These are phyloP conservation scores for Artibeus lituratus DNA, from an alignment of 2,797 vertebrate species.

Conservation along the genomic window DNA sequence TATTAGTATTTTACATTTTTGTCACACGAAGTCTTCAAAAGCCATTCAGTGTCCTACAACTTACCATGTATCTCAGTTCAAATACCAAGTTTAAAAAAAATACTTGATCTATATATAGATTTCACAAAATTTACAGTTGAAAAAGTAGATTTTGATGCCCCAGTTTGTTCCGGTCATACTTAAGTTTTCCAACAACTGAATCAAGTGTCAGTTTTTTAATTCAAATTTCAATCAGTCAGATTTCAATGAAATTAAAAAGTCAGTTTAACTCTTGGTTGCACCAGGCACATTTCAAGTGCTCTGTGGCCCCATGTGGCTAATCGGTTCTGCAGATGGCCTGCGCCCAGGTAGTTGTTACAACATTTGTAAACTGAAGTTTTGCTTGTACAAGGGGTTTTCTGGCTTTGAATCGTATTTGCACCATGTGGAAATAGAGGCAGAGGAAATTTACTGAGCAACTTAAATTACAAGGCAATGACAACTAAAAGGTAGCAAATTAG, in stretches of 20 bases:
- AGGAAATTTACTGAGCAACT: background rate
- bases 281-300: background rate
- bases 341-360: background rate
- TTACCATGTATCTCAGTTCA: background rate
- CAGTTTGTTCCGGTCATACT: background rate
- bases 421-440: background rate
- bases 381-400: background rate
- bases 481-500: background rate
- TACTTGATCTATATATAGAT: background rate
- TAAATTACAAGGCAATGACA: background rate
- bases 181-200: background rate
- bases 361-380: background rate
- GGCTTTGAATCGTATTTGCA: background rate
- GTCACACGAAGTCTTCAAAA: background rate
- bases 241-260: background rate
- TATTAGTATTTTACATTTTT: background rate
- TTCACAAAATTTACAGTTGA: background rate
- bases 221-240: background rate
- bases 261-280: background rate
- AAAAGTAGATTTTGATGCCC: background rate
- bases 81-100: background rate
- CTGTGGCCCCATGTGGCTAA: rapidly evolving
- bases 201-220: background rate
- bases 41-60: background rate
- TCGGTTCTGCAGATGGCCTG: background rate